A percentile compares a stretch with the other conserved stretches of the same genome.
These are phyloP conservation scores for Odocoileus hemionus DNA, from an alignment of 2,113 vertebrate genomes.

Conservation along the genomic window DNA sequence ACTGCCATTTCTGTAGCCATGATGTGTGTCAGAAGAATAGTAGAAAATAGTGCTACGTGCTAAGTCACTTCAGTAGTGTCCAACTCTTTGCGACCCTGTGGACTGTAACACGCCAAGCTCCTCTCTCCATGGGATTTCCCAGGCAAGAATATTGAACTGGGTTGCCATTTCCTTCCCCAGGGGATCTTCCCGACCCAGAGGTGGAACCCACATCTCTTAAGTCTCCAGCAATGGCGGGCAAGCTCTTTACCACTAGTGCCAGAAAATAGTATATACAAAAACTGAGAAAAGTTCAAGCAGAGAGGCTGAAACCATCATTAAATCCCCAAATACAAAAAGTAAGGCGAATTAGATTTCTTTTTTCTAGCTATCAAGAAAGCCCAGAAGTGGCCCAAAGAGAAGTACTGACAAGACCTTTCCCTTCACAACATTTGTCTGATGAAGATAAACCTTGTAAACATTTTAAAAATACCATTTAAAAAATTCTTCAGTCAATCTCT, in stretches of 20 bases:
- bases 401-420: background rate
- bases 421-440: background rate
- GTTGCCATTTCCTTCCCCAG: background rate
- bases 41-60: background rate
- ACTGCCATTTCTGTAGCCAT: background rate
- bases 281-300: background rate
- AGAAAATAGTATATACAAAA: background rate
- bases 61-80: background rate
- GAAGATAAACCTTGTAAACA: background rate
- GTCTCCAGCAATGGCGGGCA: background rate
- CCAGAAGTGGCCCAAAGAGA: background rate
- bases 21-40: background rate
- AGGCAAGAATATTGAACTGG: background rate
- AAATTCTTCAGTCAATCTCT: background rate
- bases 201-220: background rate
- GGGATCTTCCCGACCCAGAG: background rate
- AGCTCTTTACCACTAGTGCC: background rate
- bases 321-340: background rate
- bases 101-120: background rate
- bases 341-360: background rate
- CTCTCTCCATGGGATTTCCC: background rate
- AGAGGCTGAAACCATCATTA: background rate
- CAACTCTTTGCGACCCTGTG: background rate
- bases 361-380: background rate
- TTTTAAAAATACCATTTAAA: background rate